Conservation (phyloP, 2,113 vertebrate genomes). For the Stictonetta naevosa region DNA sequence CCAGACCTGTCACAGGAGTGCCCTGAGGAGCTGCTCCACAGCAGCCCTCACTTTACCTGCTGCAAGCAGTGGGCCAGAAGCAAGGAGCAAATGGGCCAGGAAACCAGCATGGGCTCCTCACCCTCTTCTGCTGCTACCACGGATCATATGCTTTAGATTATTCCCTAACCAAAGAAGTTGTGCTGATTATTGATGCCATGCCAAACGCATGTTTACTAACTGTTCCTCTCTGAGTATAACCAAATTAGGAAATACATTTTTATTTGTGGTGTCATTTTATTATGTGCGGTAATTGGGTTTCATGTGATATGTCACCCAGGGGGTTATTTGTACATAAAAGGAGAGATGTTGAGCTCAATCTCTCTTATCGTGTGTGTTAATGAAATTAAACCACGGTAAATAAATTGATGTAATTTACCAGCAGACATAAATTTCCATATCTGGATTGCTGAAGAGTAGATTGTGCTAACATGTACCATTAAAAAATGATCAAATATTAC, state of each 20-base stretch:
- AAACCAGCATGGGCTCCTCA: neutral
- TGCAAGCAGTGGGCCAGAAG: neutral
- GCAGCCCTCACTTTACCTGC: neutral
- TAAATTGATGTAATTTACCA: slow-evolving; percentile 57
- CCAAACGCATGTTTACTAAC: neutral
- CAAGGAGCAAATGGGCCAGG: neutral
- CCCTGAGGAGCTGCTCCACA: neutral
- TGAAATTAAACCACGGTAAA: slow-evolving; percentile 66
- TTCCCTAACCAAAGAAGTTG: neutral
- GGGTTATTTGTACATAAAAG: slow-evolving; percentile 50
- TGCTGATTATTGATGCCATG: neutral
- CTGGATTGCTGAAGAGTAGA: neutral
- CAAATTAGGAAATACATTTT: slow-evolving; percentile 32
- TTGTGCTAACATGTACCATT: neutral
- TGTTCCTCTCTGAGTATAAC: neutral
- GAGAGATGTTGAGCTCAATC: slow-evolving; percentile 23
- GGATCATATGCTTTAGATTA: neutral
- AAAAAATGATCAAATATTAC: slow-evolving; percentile 3
- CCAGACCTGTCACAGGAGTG: neutral
- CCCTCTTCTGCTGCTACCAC: neutral
- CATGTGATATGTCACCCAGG: neutral
- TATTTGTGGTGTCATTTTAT: slow-evolving; percentile 56
- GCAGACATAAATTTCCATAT: slow-evolving; percentile 9
- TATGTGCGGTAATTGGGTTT: slow-evolving; percentile 42
- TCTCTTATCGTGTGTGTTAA: slow-evolving; percentile 35